phyloP scores from a whole-genome alignment of 2,797 vertebrate genomes.

The Sebastes elongatus region DNA sequence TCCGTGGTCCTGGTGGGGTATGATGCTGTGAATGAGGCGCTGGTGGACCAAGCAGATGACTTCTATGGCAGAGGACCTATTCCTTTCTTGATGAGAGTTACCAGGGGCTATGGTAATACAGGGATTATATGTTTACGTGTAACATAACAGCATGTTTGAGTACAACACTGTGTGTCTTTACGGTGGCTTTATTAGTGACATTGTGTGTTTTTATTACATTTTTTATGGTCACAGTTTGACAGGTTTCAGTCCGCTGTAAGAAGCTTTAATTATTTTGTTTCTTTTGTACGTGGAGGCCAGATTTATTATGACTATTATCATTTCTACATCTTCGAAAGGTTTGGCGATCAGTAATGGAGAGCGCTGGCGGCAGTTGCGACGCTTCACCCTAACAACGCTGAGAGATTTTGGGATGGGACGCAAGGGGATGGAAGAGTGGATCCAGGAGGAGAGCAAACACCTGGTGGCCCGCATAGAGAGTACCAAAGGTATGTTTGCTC shows the following conservation, averaged over 20 bases:
- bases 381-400: constrained; percentile 77
- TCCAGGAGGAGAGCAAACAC: constrained; percentile 76
- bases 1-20: constrained; percentile 82
- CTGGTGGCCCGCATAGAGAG: constrained; percentile 47
- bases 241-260: not conserved
- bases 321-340: constrained; percentile 46
- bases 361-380: constrained; percentile 73
- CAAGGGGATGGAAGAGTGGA: constrained; percentile 80
- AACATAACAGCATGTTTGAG: not conserved
- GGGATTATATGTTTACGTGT: not conserved
- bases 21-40: constrained; percentile 81
- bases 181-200: too few species aligned
- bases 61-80: constrained; percentile 71
- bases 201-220: not conserved
- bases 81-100: constrained; percentile 46
- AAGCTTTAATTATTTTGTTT: not conserved
- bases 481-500: constrained; percentile 42
- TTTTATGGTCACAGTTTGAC: not conserved
- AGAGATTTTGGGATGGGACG: constrained; percentile 83
- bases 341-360: constrained; percentile 75
- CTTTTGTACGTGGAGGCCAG: too few species aligned
- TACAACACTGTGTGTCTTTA: not conserved
- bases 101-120: constrained; percentile 70
- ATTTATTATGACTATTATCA: not conserved
- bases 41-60: constrained; percentile 83